Percentiles rank a stretch among this genome's conserved stretches.
These are phyloP conservation scores for Agrotis exclamationis DNA, from an alignment of 2,888 invertebrate genomes.

Conservation along the genomic window DNA sequence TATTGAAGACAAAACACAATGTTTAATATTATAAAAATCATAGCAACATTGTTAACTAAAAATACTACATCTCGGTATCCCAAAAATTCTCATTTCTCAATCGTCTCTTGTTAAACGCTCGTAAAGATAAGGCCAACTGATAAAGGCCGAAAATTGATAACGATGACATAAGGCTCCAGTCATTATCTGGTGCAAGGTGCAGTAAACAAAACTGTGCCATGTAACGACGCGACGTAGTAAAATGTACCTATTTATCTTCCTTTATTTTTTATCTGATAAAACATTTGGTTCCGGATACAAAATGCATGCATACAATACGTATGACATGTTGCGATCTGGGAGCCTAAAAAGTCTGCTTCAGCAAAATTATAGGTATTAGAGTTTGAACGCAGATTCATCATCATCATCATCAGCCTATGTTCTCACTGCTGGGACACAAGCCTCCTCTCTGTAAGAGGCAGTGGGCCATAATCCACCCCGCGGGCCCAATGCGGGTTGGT, in stretches of 20 bases:
- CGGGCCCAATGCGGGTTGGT: too few species aligned
- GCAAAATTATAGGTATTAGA: too few species aligned
- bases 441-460: too few species aligned
- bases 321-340: neutral
- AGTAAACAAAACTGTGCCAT: slow-evolving; percentile 31
- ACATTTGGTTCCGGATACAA: slow-evolving; percentile 16
- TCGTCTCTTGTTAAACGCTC: slow-evolving; percentile 26
- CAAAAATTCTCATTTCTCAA: slow-evolving; percentile 15
- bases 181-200: slow-evolving; percentile 55
- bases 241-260: neutral
- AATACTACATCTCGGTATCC: slow-evolving; percentile 8
- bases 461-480: too few species aligned
- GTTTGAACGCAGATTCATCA: too few species aligned
- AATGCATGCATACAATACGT: neutral
- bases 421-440: too few species aligned
- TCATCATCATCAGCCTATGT: too few species aligned
- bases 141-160: slow-evolving; percentile 55
- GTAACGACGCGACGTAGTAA: neutral
- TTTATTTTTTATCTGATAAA: slow-evolving; percentile 12
- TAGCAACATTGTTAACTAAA: slow-evolving; percentile 4
- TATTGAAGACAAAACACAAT: neutral
- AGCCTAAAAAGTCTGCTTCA: too few species aligned
- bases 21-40: neutral
- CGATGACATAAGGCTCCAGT: slow-evolving; percentile 45
- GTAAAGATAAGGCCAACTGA: slow-evolving; percentile 37